Percentiles rank a stretch among this genome's conserved stretches.
These are phyloP conservation scores for Ypsolopha scabrella DNA, from an alignment of 2,888 invertebrate species.

Conservation along the genomic window DNA sequence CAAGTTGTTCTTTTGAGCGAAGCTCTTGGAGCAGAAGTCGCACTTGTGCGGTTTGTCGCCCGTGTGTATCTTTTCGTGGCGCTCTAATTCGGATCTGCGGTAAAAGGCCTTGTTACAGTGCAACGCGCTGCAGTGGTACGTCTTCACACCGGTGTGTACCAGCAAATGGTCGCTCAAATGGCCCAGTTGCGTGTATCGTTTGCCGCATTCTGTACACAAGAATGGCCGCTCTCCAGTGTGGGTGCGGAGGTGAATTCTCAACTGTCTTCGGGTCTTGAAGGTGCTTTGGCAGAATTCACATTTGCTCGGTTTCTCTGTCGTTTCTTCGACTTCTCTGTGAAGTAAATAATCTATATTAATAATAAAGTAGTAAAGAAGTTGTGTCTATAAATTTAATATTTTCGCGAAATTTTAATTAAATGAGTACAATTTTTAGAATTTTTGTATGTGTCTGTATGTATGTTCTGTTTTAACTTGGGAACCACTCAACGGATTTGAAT, in stretches of 20 bases:
- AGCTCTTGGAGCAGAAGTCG: neutral
- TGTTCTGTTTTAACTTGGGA: no score
- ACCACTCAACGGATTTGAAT: no score
- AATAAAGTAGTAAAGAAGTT: no score
- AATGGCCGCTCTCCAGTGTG: neutral
- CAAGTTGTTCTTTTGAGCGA: conserved; percentile 5
- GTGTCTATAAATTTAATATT: no score
- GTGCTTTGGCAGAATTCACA: neutral
- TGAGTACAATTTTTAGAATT: no score
- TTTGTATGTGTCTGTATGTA: no score
- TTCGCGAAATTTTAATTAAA: no score
- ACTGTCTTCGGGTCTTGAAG: neutral
- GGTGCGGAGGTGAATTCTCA: neutral
- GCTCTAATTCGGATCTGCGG: conserved; percentile 2
- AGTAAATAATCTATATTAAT: no score
- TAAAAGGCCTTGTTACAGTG: neutral
- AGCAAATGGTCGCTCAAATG: conserved; percentile 9
- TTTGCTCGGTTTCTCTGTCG: neutral
- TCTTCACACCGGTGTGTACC: conserved; percentile 2
- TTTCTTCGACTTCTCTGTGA: no score
- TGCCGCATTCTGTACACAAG: conserved; percentile 8
- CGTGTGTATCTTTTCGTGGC: conserved; percentile 5
- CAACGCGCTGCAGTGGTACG: neutral
- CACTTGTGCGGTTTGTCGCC: conserved; percentile 6
- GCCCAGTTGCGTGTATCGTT: conserved; percentile 8